These are phyloP conservation scores for Nudaria mundana DNA, from an alignment of 2,888 invertebrate genomes.

Conservation along the genomic window DNA sequence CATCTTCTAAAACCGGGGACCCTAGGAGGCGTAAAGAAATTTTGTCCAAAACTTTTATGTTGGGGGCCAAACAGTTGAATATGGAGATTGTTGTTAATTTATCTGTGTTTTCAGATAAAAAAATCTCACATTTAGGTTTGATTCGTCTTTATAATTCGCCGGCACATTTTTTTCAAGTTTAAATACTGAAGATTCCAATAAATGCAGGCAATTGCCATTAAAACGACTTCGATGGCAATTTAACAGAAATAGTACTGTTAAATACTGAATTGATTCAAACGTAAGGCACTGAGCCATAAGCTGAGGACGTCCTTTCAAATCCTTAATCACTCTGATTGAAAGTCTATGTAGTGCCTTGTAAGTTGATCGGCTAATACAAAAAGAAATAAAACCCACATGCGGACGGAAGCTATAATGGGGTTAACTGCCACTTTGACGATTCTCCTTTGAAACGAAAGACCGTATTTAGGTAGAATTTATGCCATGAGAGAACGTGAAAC, in stretches of 20 bases:
- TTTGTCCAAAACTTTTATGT: too few species aligned
- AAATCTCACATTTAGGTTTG: too few species aligned
- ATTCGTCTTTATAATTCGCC: too few species aligned
- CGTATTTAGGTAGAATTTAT: slow-evolving; percentile 6
- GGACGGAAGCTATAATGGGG: slow-evolving; percentile 50
- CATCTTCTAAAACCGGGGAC: too few species aligned
- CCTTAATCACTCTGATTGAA: slow-evolving; percentile 30
- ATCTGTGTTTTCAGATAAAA: too few species aligned
- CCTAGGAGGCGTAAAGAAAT: too few species aligned
- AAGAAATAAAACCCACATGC: slow-evolving; percentile 56
- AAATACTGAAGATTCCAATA: not conserved
- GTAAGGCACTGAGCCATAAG: not conserved
- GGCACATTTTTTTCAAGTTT: too few species aligned
- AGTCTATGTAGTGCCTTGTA: slow-evolving; percentile 24
- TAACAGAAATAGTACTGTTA: not conserved
- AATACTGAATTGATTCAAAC: not conserved
- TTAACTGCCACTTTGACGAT: slow-evolving; percentile 58
- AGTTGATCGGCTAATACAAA: slow-evolving; percentile 28
- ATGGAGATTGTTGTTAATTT: too few species aligned
- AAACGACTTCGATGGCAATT: not conserved
- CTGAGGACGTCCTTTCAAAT: slow-evolving; percentile 6
- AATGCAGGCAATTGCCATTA: not conserved
- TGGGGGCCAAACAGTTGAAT: too few species aligned
- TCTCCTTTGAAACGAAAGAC: slow-evolving; percentile 27
- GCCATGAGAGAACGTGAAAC: slow-evolving; percentile 3